A percentile compares a stretch with the other conserved stretches of the same genome.
These are phyloP conservation scores for Atherinosoma microstoma DNA, from an alignment of 2,797 vertebrate genomes.

Conservation along the genomic window DNA sequence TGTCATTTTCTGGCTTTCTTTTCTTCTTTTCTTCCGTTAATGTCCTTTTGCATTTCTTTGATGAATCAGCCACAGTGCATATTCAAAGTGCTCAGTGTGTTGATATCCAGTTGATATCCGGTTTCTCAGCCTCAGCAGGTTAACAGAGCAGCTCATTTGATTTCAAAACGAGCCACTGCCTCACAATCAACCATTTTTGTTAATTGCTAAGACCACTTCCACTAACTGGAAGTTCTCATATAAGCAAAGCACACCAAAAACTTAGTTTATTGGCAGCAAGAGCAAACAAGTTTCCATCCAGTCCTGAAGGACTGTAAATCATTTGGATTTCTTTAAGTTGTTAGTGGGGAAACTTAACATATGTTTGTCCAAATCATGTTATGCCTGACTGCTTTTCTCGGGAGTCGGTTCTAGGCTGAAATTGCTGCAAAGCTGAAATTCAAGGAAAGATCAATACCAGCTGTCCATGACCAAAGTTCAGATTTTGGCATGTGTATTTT, in stretches of 20 bases:
- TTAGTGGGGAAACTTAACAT: not conserved
- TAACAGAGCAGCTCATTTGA: no score
- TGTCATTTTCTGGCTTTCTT: no score
- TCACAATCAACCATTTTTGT: conserved; percentile 4
- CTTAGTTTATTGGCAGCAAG: not conserved
- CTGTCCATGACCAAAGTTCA: not conserved
- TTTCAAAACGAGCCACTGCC: not conserved
- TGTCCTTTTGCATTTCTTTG: no score
- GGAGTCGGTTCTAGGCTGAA: not conserved
- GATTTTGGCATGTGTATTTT: not conserved
- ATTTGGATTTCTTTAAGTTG: not conserved
- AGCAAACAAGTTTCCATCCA: not conserved
- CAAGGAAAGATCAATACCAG: not conserved
- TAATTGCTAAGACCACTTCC: not conserved
- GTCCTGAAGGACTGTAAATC: not conserved
- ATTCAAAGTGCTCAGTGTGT: no score
- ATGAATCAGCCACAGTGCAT: no score
- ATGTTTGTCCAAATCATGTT: not conserved
- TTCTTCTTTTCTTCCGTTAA: no score
- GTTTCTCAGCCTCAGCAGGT: no score
- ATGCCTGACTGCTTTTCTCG: not conserved
- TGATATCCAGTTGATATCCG: no score
- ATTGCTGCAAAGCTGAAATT: not conserved
- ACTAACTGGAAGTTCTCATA: not conserved
- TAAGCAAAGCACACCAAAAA: not conserved